Evolutionary conservation across 2,797 vertebrate genomes (phyloP).

Genomic region (Moxostoma hubbsi): DNA sequence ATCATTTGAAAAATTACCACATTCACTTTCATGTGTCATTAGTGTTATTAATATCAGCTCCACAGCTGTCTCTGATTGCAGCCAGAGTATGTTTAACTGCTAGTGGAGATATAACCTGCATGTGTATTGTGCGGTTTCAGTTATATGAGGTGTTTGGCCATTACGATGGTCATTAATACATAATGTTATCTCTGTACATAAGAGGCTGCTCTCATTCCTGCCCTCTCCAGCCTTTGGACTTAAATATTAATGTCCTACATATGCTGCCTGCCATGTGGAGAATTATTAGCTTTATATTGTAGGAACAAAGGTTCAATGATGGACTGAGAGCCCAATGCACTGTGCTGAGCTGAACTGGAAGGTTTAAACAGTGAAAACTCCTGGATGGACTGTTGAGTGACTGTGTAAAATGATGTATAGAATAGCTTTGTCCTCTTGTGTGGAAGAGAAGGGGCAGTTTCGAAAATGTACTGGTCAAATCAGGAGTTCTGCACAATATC

Average conservation of each 20-base stretch:
- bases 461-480: background rate
- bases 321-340: background rate
- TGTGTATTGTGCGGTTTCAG: slow-evolving; percentile 47
- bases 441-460: background rate
- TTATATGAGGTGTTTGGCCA: slow-evolving; percentile 49
- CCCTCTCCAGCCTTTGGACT: slow-evolving; percentile 29
- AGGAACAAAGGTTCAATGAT: slow-evolving; percentile 5
- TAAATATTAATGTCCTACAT: slow-evolving; percentile 55
- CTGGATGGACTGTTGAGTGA: background rate
- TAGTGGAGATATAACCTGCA: slow-evolving; percentile 60
- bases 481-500: background rate
- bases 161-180: slow-evolving; percentile 55
- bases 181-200: slow-evolving; percentile 54
- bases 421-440: background rate
- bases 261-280: slow-evolving; percentile 35
- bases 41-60: slow-evolving; percentile 65
- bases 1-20: slow-evolving; percentile 70
- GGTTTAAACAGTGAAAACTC: slow-evolving; percentile 2
- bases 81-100: slow-evolving; percentile 66
- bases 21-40: slow-evolving; percentile 69
- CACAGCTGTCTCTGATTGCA: slow-evolving; percentile 46
- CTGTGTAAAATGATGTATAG: background rate
- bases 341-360: background rate
- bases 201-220: slow-evolving; percentile 33
- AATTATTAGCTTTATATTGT: slow-evolving; percentile 35